Evolutionary conservation across 2,888 invertebrate genomes (phyloP).

Genomic region (Plebejus melissa): DNA sequence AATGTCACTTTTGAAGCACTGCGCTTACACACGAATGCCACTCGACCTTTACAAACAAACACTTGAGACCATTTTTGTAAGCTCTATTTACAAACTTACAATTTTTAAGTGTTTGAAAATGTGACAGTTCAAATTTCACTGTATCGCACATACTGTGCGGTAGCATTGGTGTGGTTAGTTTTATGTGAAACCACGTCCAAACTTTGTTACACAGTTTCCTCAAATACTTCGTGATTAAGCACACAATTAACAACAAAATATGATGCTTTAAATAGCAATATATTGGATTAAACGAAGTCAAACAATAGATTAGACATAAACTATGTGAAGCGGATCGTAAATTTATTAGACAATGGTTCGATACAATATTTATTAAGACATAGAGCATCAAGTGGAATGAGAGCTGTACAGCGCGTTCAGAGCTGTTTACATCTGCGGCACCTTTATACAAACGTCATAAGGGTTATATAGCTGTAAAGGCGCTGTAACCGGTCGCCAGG

Average conservation of each 20-base stretch:
- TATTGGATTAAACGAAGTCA: background rate
- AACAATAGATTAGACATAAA: conserved; percentile 10
- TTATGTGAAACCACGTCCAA: background rate
- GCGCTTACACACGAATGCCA: conserved; percentile 36
- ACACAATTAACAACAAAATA: background rate
- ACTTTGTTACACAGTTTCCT: background rate
- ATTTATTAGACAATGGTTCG: conserved; percentile 34
- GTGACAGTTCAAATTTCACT: background rate
- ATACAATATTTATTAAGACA: conserved; percentile 34
- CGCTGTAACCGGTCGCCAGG: conserved; percentile 43
- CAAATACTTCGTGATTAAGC: too few relatives aligned
- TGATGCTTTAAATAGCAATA: conserved; percentile 20
- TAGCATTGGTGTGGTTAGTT: background rate
- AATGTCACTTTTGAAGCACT: conserved; percentile 41
- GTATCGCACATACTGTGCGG: background rate
- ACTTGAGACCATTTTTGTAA: conserved; percentile 33
- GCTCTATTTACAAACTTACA: conserved; percentile 22
- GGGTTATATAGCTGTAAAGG: background rate
- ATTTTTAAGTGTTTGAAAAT: conserved; percentile 24
- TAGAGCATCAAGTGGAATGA: conserved; percentile 39
- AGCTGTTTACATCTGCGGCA: background rate
- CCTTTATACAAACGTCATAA: background rate
- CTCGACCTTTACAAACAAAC: conserved; percentile 39
- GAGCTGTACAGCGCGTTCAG: conserved; percentile 30
- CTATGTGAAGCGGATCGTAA: conserved; percentile 29